Percentiles rank a stretch among this genome's conserved stretches.
phyloP scores from a whole-genome alignment of 2,113 vertebrate species.

The Antechinus flavipes region DNA sequence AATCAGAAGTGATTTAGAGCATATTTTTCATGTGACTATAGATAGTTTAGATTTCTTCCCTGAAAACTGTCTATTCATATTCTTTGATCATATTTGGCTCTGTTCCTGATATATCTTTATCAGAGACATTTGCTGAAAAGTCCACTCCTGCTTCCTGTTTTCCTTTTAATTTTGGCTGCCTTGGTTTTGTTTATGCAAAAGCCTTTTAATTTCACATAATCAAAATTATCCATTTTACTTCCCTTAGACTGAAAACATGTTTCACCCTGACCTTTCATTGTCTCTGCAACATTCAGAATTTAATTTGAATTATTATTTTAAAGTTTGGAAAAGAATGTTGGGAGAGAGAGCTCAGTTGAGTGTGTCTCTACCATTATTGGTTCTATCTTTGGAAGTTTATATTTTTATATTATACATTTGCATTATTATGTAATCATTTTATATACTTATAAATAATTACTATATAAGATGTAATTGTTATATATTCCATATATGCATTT shows the following conservation, averaged over 20 bases:
- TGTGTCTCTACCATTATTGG: background rate
- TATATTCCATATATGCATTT: too few species aligned
- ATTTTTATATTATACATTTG: background rate
- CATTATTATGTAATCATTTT: background rate
- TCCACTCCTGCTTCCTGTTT: background rate
- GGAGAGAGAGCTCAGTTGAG: background rate
- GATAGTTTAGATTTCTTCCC: too few species aligned
- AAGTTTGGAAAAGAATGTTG: background rate
- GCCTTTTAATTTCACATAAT: background rate
- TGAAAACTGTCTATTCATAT: too few species aligned
- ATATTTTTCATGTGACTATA: too few species aligned
- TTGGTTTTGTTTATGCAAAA: background rate
- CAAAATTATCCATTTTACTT: background rate
- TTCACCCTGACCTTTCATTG: background rate
- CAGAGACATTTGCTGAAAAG: background rate
- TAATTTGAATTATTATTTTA: background rate
- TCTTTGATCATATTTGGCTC: background rate
- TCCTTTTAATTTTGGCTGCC: background rate
- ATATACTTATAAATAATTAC: too few species aligned
- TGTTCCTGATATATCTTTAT: background rate
- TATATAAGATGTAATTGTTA: too few species aligned
- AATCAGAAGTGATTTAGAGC: too few species aligned
- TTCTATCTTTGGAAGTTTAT: background rate
- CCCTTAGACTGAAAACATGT: background rate
- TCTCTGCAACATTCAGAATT: background rate